phyloP scores from a whole-genome alignment of 2,888 invertebrate genomes.

The Cremastinae sp. region DNA sequence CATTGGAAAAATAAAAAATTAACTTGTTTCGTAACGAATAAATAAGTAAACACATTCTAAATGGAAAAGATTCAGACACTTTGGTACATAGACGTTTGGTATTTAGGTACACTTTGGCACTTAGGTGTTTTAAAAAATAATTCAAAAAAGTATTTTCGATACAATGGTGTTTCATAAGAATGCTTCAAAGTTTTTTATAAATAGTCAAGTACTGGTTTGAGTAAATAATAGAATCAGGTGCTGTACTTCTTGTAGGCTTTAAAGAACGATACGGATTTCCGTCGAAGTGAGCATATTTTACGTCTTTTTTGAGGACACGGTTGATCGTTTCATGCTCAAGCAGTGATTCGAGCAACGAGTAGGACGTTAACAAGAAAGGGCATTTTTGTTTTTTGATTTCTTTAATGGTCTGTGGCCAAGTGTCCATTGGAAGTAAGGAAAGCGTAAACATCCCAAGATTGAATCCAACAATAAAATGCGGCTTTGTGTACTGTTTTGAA shows the following conservation, averaged over 20 bases:
- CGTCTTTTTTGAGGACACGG: slow-evolving; percentile 59
- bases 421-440: slow-evolving; percentile 71
- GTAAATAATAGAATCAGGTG: too few species aligned
- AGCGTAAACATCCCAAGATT: slow-evolving; percentile 73
- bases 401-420: slow-evolving; percentile 69
- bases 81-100: too few species aligned
- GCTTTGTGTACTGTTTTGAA: slow-evolving; percentile 63
- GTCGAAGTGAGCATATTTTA: slow-evolving; percentile 59
- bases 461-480: slow-evolving; percentile 71
- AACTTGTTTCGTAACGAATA: too few species aligned
- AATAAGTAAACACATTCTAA: too few species aligned
- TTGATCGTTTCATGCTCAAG: slow-evolving; percentile 68
- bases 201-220: slow-evolving; percentile 73
- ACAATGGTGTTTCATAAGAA: too few species aligned
- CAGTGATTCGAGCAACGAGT: slow-evolving; percentile 66
- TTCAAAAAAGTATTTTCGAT: too few species aligned
- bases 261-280: slow-evolving; percentile 73
- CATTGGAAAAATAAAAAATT: too few species aligned
- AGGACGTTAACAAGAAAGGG: slow-evolving; percentile 72
- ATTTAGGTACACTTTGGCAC: too few species aligned
- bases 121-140: too few species aligned
- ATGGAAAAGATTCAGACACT: too few species aligned
- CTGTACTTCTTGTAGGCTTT: too few species aligned
- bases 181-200: slow-evolving; percentile 64
- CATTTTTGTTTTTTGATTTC: slow-evolving; percentile 67